Base-by-base conservation (phyloP, 2,888 invertebrate genomes). In the Amiota mariae region DNA sequence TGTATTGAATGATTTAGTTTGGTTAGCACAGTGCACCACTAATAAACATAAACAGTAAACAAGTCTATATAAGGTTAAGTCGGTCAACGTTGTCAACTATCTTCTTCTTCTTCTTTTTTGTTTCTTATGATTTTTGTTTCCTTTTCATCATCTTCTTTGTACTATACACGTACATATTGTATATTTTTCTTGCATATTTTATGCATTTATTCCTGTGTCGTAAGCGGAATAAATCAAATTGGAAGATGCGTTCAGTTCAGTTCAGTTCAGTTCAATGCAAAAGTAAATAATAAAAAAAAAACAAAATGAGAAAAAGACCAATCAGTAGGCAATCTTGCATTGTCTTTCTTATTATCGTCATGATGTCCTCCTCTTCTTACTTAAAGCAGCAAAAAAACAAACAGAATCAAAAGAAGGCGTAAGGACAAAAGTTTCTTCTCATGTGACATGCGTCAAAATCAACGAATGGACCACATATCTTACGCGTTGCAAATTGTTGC, bases 21-120 rank as follows among this genome's bases (percentile, higher is more conserved):
- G n/a, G 64, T 63, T 15, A 75, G 77, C 76, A 76, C 73, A 75
- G 74, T 80, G 77, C 70, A 77, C 84, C 24, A 56, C 70, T 56
- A 84, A 85, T 85, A 82, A 82, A 77, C 79, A 82, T 84, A 82
- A 83, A 79, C 79, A 83, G 83, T 84, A 85, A 85, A 83, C 83
- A 83, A 85, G 83, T 78, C 86, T 82, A 82, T 82, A 76, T 82
- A 77, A 72, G 85, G 85, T 51, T 78, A 85, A 82, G 70, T 85
- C 86, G 85, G 85, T 86, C 85, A 85, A 78, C 78, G 51, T 24
- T 51, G 24, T 15, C 36, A 66, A 47, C 24, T 59, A 24, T 18
- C 36, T 36, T 36, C 36, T 36, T 54, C 54, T 54, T n/a, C 9
- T 13, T 54, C 9, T 12, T 54, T 15, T 54, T 54, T 15, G 1